These are phyloP conservation scores for Meriones unguiculatus DNA, from an alignment of 2,113 vertebrate species.

Conservation along the genomic window DNA sequence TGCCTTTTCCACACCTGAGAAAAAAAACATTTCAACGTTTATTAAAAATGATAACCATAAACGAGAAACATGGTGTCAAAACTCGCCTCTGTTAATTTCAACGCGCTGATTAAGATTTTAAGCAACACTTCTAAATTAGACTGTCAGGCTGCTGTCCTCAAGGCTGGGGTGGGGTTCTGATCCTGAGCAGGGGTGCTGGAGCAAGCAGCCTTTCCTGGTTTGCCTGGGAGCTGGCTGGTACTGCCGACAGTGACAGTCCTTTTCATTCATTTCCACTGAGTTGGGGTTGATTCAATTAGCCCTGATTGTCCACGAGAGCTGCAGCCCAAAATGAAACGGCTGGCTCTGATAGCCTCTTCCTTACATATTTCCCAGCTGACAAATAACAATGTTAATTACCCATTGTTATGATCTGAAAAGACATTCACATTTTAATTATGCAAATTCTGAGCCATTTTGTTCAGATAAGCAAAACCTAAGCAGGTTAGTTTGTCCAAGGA, in stretches of 20 bases:
- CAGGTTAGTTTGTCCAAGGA: slow-evolving; percentile 11
- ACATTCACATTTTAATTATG: slow-evolving; percentile 75
- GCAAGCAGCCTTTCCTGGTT: slow-evolving; percentile 63
- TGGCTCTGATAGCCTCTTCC: slow-evolving; percentile 57
- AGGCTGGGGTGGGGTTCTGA: slow-evolving; percentile 41
- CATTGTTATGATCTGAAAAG: slow-evolving; percentile 79
- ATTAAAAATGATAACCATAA: slow-evolving; percentile 90
- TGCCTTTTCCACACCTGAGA: slow-evolving; percentile 85
- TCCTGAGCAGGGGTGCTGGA: slow-evolving; percentile 64
- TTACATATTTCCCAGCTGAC: slow-evolving; percentile 63
- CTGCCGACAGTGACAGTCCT: slow-evolving; percentile 79
- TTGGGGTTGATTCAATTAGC: slow-evolving; percentile 89
- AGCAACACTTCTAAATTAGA: slow-evolving; percentile 87
- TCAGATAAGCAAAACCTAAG: slow-evolving; percentile 51
- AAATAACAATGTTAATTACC: slow-evolving; percentile 75
- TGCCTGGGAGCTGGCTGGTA: slow-evolving; percentile 21
- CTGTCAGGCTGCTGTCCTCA: slow-evolving; percentile 82
- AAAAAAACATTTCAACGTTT: slow-evolving; percentile 84
- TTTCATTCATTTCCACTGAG: slow-evolving; percentile 88
- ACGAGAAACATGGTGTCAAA: slow-evolving; percentile 85
- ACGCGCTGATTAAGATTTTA: slow-evolving; percentile 89
- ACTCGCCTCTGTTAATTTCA: slow-evolving; percentile 84
- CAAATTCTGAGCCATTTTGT: slow-evolving; percentile 82
- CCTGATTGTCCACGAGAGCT: slow-evolving; percentile 78
- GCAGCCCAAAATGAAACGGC: slow-evolving; percentile 80